Evolutionary conservation across 2,888 invertebrate species (phyloP), one percentile per base, ranked within the genome.

Genomic region (Drosophila ochracea): DNA sequence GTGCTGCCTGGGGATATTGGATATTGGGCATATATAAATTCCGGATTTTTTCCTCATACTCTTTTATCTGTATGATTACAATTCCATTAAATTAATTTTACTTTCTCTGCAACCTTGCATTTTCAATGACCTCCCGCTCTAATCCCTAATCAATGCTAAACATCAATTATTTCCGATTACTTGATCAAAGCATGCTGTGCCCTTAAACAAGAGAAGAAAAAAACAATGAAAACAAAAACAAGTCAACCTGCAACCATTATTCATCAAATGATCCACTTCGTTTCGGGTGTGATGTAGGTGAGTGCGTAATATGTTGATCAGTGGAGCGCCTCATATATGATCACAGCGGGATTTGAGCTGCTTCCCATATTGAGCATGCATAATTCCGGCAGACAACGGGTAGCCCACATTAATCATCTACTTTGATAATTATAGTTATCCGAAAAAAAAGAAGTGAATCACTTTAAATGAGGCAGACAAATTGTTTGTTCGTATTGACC

Each of bases 391-490:
- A 57, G 53, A 49, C 71, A 60, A 55, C 64, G 25, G 49, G 58
- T 41, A 58, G 69, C 58, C 21, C 53, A 71, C 76, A 78, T 80
- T 78, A 80, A 78, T 78, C 80, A 78, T 69, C 54, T 53, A 64
- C 53, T 57, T 54, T 31, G 53, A 68, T 65, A 71, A 68, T 71
- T 75, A 78, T 53, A 61, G 54, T 59, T 59, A 76, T 52, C 39
- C 50, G 49, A 43, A 30, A 33, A 33, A 35, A 52, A 55, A 62
- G 61, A 78, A 55, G 59, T 78, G 78, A 79, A 80, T 76, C 78
- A 79, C 62, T 53, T 76, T 49, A 67, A 64, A 49, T 43, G 64
- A 62, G 49, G n/a, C 64, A 53, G 49, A 63, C 63, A 76, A 73
- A 69, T 66, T 62, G 62, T 69, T 58, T 59, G 60, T 53, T 58